These are phyloP conservation scores for Erynnis tages DNA, from an alignment of 2,888 invertebrate species.

Conservation along the genomic window DNA sequence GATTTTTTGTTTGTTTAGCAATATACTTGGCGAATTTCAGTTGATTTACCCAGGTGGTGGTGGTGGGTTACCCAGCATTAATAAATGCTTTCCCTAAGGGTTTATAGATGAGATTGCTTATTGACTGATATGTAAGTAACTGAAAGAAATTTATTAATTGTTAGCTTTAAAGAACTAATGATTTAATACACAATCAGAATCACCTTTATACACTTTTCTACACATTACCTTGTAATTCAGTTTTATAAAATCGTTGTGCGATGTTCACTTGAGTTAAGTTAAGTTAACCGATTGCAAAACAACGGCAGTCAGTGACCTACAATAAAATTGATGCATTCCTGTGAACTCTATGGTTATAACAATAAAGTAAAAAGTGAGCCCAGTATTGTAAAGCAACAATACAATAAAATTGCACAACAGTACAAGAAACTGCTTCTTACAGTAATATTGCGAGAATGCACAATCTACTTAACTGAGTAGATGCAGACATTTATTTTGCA, in stretches of 20 bases:
- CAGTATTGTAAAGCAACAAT: slow-evolving; percentile 2
- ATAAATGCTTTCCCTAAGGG: no score
- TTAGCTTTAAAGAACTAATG: no score
- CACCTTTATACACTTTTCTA: no score
- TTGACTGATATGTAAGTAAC: no score
- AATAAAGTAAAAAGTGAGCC: slow-evolving; percentile 22
- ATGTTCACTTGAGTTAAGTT: background rate
- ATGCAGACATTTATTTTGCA: slow-evolving; percentile 2
- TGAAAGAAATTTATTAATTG: no score
- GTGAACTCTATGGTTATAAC: slow-evolving; percentile 22
- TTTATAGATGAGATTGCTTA: no score
- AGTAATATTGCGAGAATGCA: slow-evolving; percentile 37
- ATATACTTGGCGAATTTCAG: no score
- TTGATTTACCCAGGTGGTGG: no score
- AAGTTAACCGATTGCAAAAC: slow-evolving; percentile 2
- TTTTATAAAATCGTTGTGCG: background rate
- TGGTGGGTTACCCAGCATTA: no score
- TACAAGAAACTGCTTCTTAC: slow-evolving; percentile 36
- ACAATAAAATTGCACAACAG: slow-evolving; percentile 35
- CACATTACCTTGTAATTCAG: no score
- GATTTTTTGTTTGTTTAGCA: no score
- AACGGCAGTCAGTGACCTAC: slow-evolving; percentile 22
- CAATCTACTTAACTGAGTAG: slow-evolving; percentile 29
- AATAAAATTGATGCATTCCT: slow-evolving; percentile 22
- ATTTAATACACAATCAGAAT: no score